A percentile compares a stretch with the other conserved stretches of the same genome.
phyloP scores from a whole-genome alignment of 1,140 invertebrate genomes.

The Atta colombica region DNA sequence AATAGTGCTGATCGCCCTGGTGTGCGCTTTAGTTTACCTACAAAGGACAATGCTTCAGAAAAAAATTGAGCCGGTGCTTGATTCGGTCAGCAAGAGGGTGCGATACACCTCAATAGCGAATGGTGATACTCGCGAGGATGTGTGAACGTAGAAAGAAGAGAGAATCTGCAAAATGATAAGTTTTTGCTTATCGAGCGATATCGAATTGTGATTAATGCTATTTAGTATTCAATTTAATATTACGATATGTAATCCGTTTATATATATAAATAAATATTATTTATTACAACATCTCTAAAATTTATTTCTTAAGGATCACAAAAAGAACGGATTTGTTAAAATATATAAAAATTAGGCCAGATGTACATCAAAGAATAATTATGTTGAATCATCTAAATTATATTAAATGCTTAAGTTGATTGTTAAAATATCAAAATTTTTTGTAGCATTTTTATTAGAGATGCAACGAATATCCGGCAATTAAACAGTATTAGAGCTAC shows the following conservation, averaged over 20 bases:
- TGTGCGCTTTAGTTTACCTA: conserved; percentile 88
- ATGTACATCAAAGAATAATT: too few species aligned
- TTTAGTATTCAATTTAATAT: neutral
- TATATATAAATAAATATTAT: conserved; percentile 45
- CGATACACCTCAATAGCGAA: conserved; percentile 91
- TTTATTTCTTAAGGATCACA: neutral
- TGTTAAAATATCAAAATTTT: too few species aligned
- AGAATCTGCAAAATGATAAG: neutral
- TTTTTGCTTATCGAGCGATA: neutral
- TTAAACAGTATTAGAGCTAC: too few species aligned
- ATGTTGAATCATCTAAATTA: too few species aligned
- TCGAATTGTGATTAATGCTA: conserved; percentile 33
- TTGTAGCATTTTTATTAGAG: too few species aligned
- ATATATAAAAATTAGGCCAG: too few species aligned
- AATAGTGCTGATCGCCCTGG: conserved; percentile 86
- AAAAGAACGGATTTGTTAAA: too few species aligned
- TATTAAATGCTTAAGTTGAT: too few species aligned
- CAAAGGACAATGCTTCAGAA: conserved; percentile 88
- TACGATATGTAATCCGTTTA: conserved; percentile 22
- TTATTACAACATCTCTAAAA: conserved; percentile 38
- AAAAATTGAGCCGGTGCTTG: conserved; percentile 88
- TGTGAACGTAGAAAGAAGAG: conserved; percentile 28
- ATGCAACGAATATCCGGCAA: too few species aligned
- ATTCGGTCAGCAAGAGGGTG: conserved; percentile 90
- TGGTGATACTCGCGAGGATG: conserved; percentile 85